Conservation (phyloP, 2,888 invertebrate genomes). For the Acronicta alni region DNA sequence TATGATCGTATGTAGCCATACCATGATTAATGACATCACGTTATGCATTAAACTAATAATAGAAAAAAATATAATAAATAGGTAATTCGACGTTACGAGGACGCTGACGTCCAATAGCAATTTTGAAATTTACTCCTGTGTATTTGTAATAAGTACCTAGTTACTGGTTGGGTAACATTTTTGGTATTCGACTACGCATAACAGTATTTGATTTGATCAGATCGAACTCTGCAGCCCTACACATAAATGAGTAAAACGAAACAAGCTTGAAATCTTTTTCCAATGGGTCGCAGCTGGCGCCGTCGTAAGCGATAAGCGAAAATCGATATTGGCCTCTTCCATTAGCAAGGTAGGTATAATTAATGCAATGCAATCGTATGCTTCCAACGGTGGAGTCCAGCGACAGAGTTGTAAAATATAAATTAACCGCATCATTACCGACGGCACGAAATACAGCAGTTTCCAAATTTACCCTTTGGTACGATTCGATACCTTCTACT, state of each 20-base stretch:
- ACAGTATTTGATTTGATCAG: conserved; percentile 17
- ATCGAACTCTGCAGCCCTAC: conserved; percentile 25
- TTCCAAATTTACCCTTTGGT: not conserved
- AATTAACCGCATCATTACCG: conserved; percentile 36
- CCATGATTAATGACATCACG: too few relatives aligned
- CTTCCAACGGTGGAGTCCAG: conserved; percentile 39
- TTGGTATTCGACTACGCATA: not conserved
- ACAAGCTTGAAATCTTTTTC: conserved; percentile 74
- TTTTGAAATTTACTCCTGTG: too few relatives aligned
- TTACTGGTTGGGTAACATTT: too few relatives aligned
- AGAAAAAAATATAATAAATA: too few relatives aligned
- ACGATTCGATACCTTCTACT: too few relatives aligned
- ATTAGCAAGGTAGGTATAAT: conserved; percentile 75
- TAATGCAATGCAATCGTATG: conserved; percentile 74
- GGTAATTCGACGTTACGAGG: too few relatives aligned
- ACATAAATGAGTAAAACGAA: conserved; percentile 53
- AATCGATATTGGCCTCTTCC: conserved; percentile 78
- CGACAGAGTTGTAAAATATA: conserved; percentile 43
- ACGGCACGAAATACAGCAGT: conserved; percentile 13
- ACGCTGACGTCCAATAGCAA: too few relatives aligned
- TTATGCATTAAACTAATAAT: too few relatives aligned
- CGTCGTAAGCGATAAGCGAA: conserved; percentile 79
- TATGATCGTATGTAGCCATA: too few relatives aligned
- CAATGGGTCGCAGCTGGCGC: conserved; percentile 73
- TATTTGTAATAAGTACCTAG: too few relatives aligned